These are phyloP conservation scores for Schizopygopsis pylzovi DNA, from an alignment of 2,797 vertebrate genomes.

Conservation along the genomic window DNA sequence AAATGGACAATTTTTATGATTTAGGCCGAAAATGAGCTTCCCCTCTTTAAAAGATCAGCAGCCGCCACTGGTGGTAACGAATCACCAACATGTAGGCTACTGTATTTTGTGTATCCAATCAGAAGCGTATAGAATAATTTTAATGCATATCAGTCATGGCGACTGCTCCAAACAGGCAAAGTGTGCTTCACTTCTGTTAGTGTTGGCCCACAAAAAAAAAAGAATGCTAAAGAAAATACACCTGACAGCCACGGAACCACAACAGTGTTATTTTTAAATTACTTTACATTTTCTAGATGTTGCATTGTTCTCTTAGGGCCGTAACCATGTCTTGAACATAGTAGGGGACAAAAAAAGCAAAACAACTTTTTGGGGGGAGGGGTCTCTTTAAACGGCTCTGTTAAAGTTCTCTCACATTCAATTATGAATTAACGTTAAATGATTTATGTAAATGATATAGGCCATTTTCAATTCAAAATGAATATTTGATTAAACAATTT, in stretches of 20 bases:
- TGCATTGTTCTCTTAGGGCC: too few species aligned
- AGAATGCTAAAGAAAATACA: not conserved
- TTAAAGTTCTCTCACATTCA: not conserved
- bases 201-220: not conserved
- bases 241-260: not conserved
- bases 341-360: not conserved
- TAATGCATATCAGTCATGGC: not conserved
- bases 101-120: not conserved
- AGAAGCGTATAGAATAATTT: not conserved
- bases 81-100: not conserved
- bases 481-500: not conserved
- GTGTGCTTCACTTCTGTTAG: not conserved
- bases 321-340: too few species aligned
- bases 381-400: not conserved
- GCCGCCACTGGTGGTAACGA: not conserved
- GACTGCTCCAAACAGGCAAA: not conserved
- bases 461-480: not conserved
- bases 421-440: not conserved
- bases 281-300: too few species aligned
- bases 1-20: too few species aligned
- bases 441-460: not conserved
- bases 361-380: too few species aligned
- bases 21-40: too few species aligned
- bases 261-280: not conserved
- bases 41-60: too few species aligned